Evolutionary conservation across 2,797 vertebrate species (phyloP).

Genomic region (Tiaroga cobitis): DNA sequence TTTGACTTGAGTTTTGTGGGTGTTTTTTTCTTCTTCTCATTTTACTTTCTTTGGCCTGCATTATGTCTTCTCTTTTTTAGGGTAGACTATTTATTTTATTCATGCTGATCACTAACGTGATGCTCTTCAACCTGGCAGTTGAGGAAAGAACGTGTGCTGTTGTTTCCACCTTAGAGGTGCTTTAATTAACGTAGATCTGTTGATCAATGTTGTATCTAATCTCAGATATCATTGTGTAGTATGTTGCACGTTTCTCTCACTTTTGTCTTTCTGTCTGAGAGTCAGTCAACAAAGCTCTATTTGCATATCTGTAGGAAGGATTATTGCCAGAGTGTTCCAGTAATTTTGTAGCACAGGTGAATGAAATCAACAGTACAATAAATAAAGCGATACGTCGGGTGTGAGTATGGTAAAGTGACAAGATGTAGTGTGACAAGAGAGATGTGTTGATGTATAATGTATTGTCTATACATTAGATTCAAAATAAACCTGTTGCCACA

Average conservation of each 20-base stretch:
- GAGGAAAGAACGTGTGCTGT: not conserved
- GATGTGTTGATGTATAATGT: constrained; percentile 1
- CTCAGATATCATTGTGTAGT: not conserved
- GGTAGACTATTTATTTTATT: constrained; percentile 1
- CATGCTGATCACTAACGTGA: not conserved
- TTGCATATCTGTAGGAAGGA: constrained; percentile 10
- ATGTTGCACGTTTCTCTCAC: not conserved
- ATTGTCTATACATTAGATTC: not conserved
- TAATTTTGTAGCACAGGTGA: not conserved
- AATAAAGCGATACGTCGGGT: not conserved
- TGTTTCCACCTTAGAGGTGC: constrained; percentile 18
- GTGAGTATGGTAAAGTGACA: not conserved
- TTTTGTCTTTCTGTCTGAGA: not conserved
- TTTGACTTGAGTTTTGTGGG: constrained; percentile 59
- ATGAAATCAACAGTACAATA: constrained; percentile 23
- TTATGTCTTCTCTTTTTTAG: constrained; percentile 44
- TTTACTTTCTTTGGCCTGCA: constrained; percentile 48
- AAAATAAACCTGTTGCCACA: constrained; percentile 13
- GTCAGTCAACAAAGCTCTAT: not conserved
- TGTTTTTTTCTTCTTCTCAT: constrained; percentile 40
- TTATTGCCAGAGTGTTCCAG: not conserved
- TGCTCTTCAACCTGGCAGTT: constrained; percentile 1
- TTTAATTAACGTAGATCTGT: constrained; percentile 10
- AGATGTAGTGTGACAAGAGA: not conserved
- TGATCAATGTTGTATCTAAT: constrained; percentile 1